phyloP scores from a whole-genome alignment of 2,888 invertebrate genomes.

The Athalia cordata region DNA sequence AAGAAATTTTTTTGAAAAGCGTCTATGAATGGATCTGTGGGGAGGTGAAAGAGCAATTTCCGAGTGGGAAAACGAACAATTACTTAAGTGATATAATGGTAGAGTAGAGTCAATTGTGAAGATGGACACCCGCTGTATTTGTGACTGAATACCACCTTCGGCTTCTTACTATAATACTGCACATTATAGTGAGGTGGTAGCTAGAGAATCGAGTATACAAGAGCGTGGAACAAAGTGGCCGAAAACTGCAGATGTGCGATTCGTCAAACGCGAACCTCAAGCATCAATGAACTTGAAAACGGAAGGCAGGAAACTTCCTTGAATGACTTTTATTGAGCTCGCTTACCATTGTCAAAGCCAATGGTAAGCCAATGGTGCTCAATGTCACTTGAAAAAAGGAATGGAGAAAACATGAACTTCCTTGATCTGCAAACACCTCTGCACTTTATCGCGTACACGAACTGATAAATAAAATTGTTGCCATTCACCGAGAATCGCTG shows the following conservation, averaged over 20 bases:
- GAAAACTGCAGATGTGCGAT: constrained; percentile 64
- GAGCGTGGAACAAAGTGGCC: constrained; percentile 55
- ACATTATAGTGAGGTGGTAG: constrained; percentile 17
- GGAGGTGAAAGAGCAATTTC: constrained; percentile 62
- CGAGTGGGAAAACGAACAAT: constrained; percentile 65
- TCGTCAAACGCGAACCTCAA: constrained; percentile 66
- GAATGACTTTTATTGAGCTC: constrained; percentile 64
- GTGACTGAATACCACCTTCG: constrained; percentile 51
- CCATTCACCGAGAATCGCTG: too few relatives aligned
- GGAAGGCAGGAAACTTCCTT: constrained; percentile 60
- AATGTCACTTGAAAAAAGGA: neutral
- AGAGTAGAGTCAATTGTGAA: constrained; percentile 61
- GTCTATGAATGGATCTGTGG: neutral
- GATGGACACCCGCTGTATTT: constrained; percentile 53
- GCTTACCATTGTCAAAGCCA: constrained; percentile 45
- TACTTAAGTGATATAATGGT: constrained; percentile 69
- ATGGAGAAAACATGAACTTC: too few relatives aligned
- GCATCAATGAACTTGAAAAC: constrained; percentile 70
- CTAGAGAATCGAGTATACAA: constrained; percentile 16
- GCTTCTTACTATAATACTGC: neutral
- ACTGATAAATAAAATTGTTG: too few relatives aligned
- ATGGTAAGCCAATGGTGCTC: constrained; percentile 27
- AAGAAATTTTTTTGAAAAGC: neutral
- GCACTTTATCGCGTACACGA: too few relatives aligned
- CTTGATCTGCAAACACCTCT: too few relatives aligned